Percentiles rank a stretch among this genome's conserved stretches.
These are phyloP conservation scores for Penaeus chinensis DNA, from an alignment of 1,140 invertebrate genomes.

Conservation along the genomic window DNA sequence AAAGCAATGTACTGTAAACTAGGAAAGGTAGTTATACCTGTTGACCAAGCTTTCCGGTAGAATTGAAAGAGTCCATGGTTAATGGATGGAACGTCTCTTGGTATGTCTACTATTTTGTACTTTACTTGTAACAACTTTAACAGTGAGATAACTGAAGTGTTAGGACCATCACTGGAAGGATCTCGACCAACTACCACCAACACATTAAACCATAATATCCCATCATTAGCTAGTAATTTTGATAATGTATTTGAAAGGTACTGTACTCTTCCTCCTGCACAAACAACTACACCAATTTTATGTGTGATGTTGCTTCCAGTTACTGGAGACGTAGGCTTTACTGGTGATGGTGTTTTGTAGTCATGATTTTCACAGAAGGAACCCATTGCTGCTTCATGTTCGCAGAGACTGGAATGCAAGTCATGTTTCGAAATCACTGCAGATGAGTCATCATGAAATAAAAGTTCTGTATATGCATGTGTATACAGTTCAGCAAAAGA, in stretches of 20 bases:
- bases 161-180: neutral
- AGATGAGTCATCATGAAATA: neutral
- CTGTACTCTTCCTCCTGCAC: slow-evolving; percentile 38
- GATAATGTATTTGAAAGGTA: slow-evolving; percentile 36
- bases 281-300: slow-evolving; percentile 33
- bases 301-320: neutral
- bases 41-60: slow-evolving; percentile 35
- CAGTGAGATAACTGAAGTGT: slow-evolving; percentile 13
- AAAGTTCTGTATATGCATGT: neutral
- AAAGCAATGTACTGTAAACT: slow-evolving; percentile 51
- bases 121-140: slow-evolving; percentile 3
- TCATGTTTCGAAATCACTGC: neutral
- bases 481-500: neutral
- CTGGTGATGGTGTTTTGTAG: neutral
- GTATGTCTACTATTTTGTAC: slow-evolving; percentile 26
- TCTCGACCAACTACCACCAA: slow-evolving; percentile 27
- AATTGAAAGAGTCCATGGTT: slow-evolving; percentile 48
- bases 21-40: slow-evolving; percentile 24
- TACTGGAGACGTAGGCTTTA: neutral
- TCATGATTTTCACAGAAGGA: slow-evolving; percentile 29
- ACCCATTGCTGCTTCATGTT: slow-evolving; percentile 32
- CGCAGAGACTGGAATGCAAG: slow-evolving; percentile 1
- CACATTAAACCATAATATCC: neutral
- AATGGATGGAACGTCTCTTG: slow-evolving; percentile 7
- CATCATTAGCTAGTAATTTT: neutral